A percentile compares a stretch with the other conserved stretches of the same genome.
phyloP scores from a whole-genome alignment of 2,113 vertebrate genomes.

The Marmota flaviventris region DNA sequence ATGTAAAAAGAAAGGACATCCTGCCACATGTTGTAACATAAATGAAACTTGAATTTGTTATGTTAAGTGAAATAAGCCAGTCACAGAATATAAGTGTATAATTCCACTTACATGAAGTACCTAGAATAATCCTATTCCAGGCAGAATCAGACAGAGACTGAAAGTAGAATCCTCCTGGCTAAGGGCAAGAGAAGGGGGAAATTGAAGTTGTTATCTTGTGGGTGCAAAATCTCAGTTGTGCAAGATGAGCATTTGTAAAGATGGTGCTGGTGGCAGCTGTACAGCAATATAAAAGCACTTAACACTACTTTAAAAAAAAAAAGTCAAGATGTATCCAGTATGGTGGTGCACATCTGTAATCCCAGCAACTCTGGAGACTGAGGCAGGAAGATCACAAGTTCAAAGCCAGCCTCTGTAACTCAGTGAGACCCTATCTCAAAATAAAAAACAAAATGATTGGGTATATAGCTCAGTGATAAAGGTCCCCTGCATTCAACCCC shows the following conservation, averaged over 20 bases:
- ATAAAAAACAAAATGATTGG: no score
- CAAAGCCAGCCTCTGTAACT: no score
- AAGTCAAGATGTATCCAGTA: no score
- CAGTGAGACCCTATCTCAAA: no score
- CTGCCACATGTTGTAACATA: neutral
- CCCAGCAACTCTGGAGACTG: no score
- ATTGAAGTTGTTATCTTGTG: neutral
- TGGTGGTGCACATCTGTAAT: no score
- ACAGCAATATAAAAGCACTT: neutral
- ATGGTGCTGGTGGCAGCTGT: neutral
- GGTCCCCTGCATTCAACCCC: no score
- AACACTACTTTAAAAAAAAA: no score
- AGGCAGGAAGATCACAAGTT: no score
- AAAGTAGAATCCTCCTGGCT: neutral
- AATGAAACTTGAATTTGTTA: neutral
- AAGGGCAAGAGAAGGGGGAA: neutral
- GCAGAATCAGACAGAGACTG: neutral
- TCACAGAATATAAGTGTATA: neutral
- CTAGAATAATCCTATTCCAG: neutral
- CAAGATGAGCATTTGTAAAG: neutral
- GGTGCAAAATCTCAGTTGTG: neutral
- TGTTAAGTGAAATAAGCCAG: neutral
- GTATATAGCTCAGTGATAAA: no score
- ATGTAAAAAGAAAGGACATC: neutral
- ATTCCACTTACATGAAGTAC: neutral